Percentiles rank a stretch among this genome's conserved stretches.
Evolutionary conservation across 1,140 invertebrate species (phyloP).

Genomic region (Magallana gigas): DNA sequence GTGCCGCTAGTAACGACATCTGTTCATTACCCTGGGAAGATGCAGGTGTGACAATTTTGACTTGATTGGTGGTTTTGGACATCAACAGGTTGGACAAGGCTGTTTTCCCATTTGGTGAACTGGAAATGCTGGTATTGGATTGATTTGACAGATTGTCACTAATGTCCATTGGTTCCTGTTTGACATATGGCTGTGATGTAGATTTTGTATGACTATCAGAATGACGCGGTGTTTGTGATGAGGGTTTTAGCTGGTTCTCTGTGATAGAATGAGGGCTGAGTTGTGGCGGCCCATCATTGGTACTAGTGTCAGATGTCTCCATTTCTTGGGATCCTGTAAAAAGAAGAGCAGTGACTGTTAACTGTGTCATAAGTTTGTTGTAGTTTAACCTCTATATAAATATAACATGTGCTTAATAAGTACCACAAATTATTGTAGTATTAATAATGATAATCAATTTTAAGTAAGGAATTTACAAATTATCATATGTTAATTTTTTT

Average conservation of each 20-base stretch:
- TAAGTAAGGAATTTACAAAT: too few relatives aligned
- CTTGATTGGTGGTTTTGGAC: constrained; percentile 48
- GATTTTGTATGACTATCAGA: constrained; percentile 44
- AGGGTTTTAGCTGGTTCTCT: constrained; percentile 19
- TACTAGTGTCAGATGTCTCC: constrained; percentile 27
- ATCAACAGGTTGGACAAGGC: constrained; percentile 51
- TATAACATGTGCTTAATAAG: background rate
- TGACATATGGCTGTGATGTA: constrained; percentile 28
- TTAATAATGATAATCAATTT: too few relatives aligned
- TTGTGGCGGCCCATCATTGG: constrained; percentile 54
- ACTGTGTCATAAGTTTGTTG: background rate
- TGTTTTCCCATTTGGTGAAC: constrained; percentile 51
- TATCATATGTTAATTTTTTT: too few relatives aligned
- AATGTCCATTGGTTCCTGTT: constrained; percentile 45
- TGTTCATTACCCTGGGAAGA: constrained; percentile 33
- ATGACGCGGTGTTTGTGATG: constrained; percentile 19
- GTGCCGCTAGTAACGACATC: constrained; percentile 42
- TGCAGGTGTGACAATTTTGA: constrained; percentile 15
- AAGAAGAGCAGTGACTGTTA: background rate
- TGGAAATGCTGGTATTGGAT: constrained; percentile 23
- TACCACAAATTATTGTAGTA: background rate
- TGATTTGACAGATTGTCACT: background rate
- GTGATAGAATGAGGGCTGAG: constrained; percentile 52
- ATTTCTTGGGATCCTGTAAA: constrained; percentile 51
- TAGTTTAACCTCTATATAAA: too few relatives aligned